Evolutionary conservation across 1,140 invertebrate genomes (phyloP), one percentile per base, ranked within the genome.

Genomic region (Lepidurus couesii): DNA sequence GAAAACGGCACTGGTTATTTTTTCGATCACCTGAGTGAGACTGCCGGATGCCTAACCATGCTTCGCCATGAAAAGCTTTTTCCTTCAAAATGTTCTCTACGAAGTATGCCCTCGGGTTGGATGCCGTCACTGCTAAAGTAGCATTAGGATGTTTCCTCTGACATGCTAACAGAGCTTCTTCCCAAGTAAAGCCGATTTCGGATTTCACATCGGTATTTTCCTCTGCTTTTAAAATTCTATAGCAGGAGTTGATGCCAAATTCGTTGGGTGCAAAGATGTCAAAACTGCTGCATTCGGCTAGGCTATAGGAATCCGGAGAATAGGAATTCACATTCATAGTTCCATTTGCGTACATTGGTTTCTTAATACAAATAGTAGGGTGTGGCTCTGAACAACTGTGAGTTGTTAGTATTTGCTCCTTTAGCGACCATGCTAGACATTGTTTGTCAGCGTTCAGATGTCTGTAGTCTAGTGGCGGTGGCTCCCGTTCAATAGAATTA

Each of bases 81-180:
- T 65, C 53, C 21, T 21, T 65, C 3, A 65, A 9, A 65, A 13
- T 65, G 13, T 65, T 7, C 16, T 21, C 16, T 16, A 65, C 4
- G 9, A 65, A 1, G 13, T 21, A 65, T 1, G 9, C 21, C 1
- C n/a, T 13, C 21, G 21, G 13, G 21, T 13, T n/a, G 21, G 8
- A 8, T 65, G 53, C 7, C 2, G 13, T 1, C 0, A 65, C 2
- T 9, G 53, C 53, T 16, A 65, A 21, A n/a, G 53, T 65, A 16
- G 53, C 53, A 65, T 65, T 65, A 16, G 53, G 53, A 16, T 65
- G 53, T 65, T 65, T 65, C 53, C 21, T 65, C 21, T 65, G 53
- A 65, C 53, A 65, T 65, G 16, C 53, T n/a, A 16, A 7, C 9
- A 65, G 16, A 9, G 53, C 53, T 65, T 65, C 53, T 65, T 65